Base-by-base conservation (phyloP, 2,797 vertebrate genomes). In the Chiroxiphia lanceolata region DNA sequence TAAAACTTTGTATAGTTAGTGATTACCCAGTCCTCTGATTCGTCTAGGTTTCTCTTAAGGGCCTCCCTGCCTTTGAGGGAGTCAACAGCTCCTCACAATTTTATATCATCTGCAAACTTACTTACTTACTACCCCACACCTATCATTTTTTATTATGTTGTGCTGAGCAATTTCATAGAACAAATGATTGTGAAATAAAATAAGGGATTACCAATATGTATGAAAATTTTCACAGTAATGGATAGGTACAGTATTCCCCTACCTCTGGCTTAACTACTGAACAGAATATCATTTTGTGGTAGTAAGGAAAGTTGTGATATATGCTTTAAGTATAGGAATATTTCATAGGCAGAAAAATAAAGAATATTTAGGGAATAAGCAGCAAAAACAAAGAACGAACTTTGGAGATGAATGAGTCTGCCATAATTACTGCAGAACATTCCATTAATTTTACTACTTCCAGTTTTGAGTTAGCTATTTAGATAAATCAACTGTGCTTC, bases 401-500 rank as follows among this genome's bases (percentile, higher is more conserved):
- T 53, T 25, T 64, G 54, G 86, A 85, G 56, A 34, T 47, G 21
- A 88, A 77, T 61, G 22, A 77, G 47, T 15, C 23, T 64, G 13
- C 51, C 48, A 44, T 56, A 67, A 91, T 82, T 79, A 80, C n/a
- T 33, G 38, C 60, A 51, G 38, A 87, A 80, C 13, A 54, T 18
- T 91, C 87, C 5, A 68, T 78, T 86, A 9, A 57, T 91, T 95
- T 94, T 59, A 63, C 13, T 86, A n/a, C n/a, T 89, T 95, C 21
- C 34, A 74, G 60, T 68, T 89, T 63, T 87, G 59, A 76, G 45
- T 69, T 81, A 85, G 51, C 53, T 76, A 69, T 93, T 93, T 93
- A 75, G 50, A 91, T 56, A 90, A 94, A 94, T 89, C 45, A 86
- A 31, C 67, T 87, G 61, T 45, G 34, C 36, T 94, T 69, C 69